These are phyloP conservation scores for Eilema depressum DNA, from an alignment of 2,888 invertebrate genomes.

Conservation along the genomic window DNA sequence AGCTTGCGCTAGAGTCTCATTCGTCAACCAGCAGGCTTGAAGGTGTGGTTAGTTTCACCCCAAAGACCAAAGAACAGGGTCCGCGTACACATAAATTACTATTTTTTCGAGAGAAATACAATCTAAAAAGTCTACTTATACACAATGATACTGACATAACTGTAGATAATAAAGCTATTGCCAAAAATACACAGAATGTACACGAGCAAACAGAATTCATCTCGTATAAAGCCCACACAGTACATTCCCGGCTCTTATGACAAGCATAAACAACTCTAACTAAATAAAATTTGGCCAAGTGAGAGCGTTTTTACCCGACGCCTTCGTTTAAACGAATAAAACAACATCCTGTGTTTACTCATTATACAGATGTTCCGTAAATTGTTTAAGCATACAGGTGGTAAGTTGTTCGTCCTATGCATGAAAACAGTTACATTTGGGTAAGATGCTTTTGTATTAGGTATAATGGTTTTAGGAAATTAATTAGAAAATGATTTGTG, in stretches of 20 bases:
- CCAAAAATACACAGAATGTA: constrained; percentile 18
- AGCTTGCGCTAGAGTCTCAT: no score
- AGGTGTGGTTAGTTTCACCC: no score
- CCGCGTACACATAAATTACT: background rate
- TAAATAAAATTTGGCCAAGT: constrained; percentile 32
- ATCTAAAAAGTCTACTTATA: background rate
- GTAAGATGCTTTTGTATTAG: background rate
- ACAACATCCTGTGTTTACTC: constrained; percentile 47
- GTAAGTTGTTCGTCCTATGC: constrained; percentile 14
- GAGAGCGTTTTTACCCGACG: constrained; percentile 33
- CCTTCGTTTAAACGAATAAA: constrained; percentile 39
- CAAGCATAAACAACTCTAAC: constrained; percentile 29
- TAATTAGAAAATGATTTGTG: no score
- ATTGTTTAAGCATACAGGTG: constrained; percentile 35
- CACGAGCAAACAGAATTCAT: constrained; percentile 15
- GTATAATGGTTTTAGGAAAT: background rate
- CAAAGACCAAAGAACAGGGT: no score
- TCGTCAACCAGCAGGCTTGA: no score
- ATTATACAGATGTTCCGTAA: constrained; percentile 33
- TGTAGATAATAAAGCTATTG: constrained; percentile 8
- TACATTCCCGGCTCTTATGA: constrained; percentile 21
- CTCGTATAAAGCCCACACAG: constrained; percentile 18
- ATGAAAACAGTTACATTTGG: background rate
- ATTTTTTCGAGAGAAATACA: background rate
- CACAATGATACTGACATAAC: constrained; percentile 4